Evolutionary conservation across 2,888 invertebrate genomes (phyloP).

Genomic region (Adelphocoris suturalis): DNA sequence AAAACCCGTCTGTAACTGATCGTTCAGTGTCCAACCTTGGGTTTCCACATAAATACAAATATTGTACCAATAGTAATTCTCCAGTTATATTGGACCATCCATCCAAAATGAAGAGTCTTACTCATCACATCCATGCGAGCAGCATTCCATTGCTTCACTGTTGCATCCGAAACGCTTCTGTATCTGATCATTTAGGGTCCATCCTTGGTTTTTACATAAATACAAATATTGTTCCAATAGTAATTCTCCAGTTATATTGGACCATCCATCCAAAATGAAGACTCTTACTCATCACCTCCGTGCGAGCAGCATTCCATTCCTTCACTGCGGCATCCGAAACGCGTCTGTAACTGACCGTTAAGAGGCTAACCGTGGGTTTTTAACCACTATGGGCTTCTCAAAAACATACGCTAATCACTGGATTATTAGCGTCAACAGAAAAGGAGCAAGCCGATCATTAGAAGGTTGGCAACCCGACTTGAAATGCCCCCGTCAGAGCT

Average conservation of each 20-base stretch:
- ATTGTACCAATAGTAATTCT: no score
- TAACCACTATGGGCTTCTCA: conserved; percentile 10
- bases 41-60: no score
- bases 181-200: not conserved
- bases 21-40: conserved; percentile 1
- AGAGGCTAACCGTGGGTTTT: conserved; percentile 14
- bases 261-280: no score
- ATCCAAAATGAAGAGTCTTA: no score
- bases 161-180: not conserved
- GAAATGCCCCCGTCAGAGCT: not conserved
- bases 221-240: no score
- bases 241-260: no score
- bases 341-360: conserved; percentile 34
- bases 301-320: not conserved
- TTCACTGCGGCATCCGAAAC: conserved; percentile 12
- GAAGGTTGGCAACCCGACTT: conserved; percentile 3
- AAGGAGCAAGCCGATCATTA: conserved; percentile 30
- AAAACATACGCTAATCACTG: conserved; percentile 30
- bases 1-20: conserved; percentile 5
- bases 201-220: not conserved
- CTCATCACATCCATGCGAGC: no score
- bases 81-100: no score
- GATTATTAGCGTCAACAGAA: conserved; percentile 39
- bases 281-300: not conserved
- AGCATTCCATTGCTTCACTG: not conserved